These are phyloP conservation scores for Callithrix jacchus DNA, from an alignment of 2,113 vertebrate species.

Conservation along the genomic window DNA sequence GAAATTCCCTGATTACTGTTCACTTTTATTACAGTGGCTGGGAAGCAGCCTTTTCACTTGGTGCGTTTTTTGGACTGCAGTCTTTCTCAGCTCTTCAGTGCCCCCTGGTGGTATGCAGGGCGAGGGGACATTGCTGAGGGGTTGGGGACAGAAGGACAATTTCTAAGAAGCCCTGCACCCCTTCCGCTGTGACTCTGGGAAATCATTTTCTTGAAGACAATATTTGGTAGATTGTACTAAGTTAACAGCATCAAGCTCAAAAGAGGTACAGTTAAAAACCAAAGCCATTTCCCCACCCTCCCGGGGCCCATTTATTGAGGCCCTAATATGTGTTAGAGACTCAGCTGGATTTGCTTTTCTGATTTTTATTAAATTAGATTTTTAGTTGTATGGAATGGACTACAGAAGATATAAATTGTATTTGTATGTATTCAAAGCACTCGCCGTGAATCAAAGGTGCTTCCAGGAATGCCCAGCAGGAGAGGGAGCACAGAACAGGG, in stretches of 20 bases:
- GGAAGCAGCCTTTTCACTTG: not conserved
- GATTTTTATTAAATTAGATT: not conserved
- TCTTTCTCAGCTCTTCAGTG: not conserved
- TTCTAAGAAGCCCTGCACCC: not conserved
- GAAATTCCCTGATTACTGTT: rapidly evolving
- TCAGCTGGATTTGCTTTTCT: not conserved
- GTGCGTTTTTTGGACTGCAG: rapidly evolving
- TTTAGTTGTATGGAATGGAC: not conserved
- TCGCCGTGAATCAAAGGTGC: not conserved
- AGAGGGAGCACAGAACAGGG: too few species aligned
- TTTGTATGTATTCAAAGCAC: not conserved
- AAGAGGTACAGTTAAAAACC: not conserved
- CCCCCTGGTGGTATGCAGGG: not conserved
- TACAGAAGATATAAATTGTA: not conserved
- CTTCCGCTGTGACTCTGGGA: rapidly evolving
- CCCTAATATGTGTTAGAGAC: rapidly evolving
- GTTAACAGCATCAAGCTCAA: not conserved
- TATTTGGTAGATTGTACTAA: not conserved
- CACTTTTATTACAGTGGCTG: rapidly evolving
- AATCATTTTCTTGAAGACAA: too few species aligned
- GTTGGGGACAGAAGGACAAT: too few species aligned
- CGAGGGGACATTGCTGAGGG: not conserved
- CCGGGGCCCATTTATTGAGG: rapidly evolving
- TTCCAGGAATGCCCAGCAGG: too few species aligned
- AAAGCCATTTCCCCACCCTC: not conserved